A percentile compares a stretch with the other conserved stretches of the same genome.
phyloP scores from a whole-genome alignment of 2,797 vertebrate genomes.

The Pseudocheirus occidentalis region DNA sequence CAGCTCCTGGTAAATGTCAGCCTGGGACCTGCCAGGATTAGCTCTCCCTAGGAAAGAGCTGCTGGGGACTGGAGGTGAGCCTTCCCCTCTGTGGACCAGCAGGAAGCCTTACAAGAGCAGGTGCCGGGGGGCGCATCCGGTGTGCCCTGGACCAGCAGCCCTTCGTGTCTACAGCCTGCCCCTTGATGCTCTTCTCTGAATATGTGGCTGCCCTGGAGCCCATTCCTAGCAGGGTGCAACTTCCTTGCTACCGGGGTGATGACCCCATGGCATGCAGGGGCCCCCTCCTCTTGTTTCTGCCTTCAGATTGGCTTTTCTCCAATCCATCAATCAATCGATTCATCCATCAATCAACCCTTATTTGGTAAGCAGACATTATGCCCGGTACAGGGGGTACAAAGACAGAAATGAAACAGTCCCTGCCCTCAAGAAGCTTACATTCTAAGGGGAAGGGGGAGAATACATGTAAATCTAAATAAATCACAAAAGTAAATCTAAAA shows the following conservation, averaged over 20 bases:
- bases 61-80: background rate
- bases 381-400: background rate
- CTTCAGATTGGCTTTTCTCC: background rate
- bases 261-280: no score
- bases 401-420: background rate
- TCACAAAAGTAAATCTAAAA: background rate
- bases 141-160: background rate
- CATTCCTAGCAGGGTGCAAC: background rate
- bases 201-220: background rate
- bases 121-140: background rate
- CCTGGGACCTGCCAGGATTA: background rate
- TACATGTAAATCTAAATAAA: background rate
- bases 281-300: background rate
- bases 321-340: background rate
- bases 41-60: conserved; percentile 3
- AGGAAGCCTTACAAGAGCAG: no score
- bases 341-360: background rate
- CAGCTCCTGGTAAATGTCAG: conserved; percentile 58
- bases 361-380: background rate
- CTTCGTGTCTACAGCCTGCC: background rate
- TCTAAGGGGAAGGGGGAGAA: background rate
- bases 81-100: background rate
- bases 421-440: background rate
- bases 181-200: background rate
- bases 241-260: background rate